Evolutionary conservation across 2,113 vertebrate species (phyloP).

Genomic region (Nanger granti): DNA sequence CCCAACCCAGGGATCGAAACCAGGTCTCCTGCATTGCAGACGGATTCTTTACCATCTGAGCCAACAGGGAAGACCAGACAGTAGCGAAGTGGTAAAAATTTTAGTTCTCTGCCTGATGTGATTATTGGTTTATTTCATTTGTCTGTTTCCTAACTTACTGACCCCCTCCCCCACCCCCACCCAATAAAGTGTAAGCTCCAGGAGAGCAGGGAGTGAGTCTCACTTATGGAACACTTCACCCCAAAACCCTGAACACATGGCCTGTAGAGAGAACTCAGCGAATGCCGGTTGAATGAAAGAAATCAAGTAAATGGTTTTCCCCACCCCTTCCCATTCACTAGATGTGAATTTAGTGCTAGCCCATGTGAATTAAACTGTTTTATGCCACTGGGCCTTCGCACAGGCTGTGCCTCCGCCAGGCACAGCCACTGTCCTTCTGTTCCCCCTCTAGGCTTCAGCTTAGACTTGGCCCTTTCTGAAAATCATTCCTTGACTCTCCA

Average conservation of each 20-base stretch:
- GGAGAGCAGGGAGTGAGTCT: rapidly evolving
- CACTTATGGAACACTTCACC: too few relatives aligned
- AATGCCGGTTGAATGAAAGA: background rate
- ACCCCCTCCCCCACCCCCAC: background rate
- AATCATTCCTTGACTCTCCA: background rate
- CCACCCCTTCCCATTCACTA: background rate
- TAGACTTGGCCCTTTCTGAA: background rate
- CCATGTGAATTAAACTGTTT: background rate
- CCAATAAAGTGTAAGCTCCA: background rate
- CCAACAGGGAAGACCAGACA: background rate
- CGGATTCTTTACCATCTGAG: background rate
- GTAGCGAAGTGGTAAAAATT: background rate
- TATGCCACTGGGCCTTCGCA: background rate
- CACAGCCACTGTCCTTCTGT: background rate
- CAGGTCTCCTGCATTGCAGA: background rate
- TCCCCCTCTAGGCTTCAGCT: background rate
- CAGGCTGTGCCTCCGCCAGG: background rate
- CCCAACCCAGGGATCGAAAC: background rate
- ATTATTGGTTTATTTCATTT: background rate
- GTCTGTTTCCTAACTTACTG: background rate
- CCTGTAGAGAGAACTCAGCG: background rate
- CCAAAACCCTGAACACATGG: background rate
- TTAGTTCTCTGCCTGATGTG: background rate
- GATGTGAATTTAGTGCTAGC: background rate
- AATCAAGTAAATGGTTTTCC: background rate